Evolutionary conservation across 2,113 vertebrate genomes (phyloP).

Genomic region (Amblyopsis rosae): DNA sequence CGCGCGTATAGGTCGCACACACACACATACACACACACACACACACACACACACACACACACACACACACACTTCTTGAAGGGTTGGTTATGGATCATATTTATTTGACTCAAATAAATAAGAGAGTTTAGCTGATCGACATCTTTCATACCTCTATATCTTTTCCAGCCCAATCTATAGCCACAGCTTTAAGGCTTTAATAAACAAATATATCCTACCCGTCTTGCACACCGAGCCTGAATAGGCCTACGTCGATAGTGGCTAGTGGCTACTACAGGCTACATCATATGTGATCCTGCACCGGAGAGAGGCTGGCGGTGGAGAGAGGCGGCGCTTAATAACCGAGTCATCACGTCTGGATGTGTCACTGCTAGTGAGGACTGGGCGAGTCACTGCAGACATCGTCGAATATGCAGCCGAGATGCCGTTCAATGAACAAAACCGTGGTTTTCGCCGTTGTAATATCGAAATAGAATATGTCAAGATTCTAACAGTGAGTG

Average conservation of each 20-base stretch:
- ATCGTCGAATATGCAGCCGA: conserved; percentile 47
- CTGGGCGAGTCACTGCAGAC: conserved; percentile 75
- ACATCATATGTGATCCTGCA: too few relatives aligned
- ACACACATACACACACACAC: neutral
- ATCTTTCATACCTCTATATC: too few relatives aligned
- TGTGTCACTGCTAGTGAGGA: conserved; percentile 61
- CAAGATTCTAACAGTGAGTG: conserved; percentile 17
- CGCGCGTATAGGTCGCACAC: neutral
- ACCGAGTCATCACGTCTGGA: conserved; percentile 51
- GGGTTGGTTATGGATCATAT: too few relatives aligned
- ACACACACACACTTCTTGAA: too few relatives aligned
- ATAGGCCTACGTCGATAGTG: too few relatives aligned
- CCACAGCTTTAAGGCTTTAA: too few relatives aligned
- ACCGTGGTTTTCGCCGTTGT: conserved; percentile 6
- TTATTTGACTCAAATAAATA: too few relatives aligned
- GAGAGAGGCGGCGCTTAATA: neutral
- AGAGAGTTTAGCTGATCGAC: too few relatives aligned
- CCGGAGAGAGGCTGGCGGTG: neutral
- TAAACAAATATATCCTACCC: too few relatives aligned
- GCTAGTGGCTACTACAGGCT: too few relatives aligned
- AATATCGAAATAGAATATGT: conserved; percentile 38
- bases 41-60: neutral
- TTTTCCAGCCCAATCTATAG: too few relatives aligned
- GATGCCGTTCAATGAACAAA: conserved; percentile 53
- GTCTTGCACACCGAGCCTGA: too few relatives aligned